Evolutionary conservation across 2,797 vertebrate genomes (phyloP).

Genomic region (Melanogrammus aeglefinus): DNA sequence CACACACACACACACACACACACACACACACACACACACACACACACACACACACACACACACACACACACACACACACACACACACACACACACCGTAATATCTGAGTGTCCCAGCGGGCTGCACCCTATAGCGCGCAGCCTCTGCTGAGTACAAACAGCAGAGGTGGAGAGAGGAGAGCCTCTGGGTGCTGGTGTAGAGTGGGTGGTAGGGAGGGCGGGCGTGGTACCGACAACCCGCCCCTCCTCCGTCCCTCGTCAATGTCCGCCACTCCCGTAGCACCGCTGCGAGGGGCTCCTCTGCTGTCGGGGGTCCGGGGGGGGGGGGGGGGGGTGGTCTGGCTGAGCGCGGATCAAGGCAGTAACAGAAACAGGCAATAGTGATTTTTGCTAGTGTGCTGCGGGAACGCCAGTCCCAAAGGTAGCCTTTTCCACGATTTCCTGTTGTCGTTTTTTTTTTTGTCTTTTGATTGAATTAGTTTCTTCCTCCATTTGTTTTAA

Average conservation of each 20-base stretch:
- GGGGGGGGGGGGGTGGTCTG: slow-evolving; percentile 68
- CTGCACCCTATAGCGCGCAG: background rate
- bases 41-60: background rate
- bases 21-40: no score
- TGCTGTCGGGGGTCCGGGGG: slow-evolving; percentile 65
- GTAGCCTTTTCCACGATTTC: slow-evolving; percentile 63
- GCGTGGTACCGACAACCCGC: background rate
- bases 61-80: background rate
- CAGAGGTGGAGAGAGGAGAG: slow-evolving; percentile 66
- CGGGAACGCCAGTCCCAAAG: slow-evolving; percentile 71
- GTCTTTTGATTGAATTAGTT: background rate
- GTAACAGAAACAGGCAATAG: slow-evolving; percentile 79
- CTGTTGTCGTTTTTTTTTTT: slow-evolving; percentile 27
- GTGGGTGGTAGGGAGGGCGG: background rate
- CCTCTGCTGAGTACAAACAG: slow-evolving; percentile 41
- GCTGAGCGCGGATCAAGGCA: slow-evolving; percentile 79
- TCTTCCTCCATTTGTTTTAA: slow-evolving; percentile 51
- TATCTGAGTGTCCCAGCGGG: slow-evolving; percentile 22
- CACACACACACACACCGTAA: slow-evolving; percentile 15
- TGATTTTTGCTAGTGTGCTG: slow-evolving; percentile 78
- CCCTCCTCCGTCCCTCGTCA: background rate
- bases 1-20: no score
- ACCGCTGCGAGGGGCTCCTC: slow-evolving; percentile 33
- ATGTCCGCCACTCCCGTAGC: background rate
- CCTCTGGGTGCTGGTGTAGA: slow-evolving; percentile 71